A percentile compares a stretch with the other conserved stretches of the same genome.
Conservation (phyloP, 2,113 vertebrate genomes). For the Atherinomorus stipes region DNA sequence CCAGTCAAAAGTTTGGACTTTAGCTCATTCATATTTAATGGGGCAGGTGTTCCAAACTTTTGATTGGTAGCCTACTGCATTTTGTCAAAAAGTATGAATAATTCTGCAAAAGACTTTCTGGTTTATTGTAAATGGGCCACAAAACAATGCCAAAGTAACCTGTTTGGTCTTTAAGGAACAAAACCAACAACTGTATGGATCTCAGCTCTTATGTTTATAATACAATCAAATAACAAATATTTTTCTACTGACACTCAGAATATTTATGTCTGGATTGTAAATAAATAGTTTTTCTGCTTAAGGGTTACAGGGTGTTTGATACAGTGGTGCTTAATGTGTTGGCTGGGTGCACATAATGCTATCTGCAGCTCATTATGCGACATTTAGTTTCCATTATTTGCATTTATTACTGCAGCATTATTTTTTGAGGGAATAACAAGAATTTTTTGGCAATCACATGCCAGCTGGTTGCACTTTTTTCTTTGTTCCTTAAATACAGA, state of each 20-base stretch:
- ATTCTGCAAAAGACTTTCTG: conserved; percentile 4
- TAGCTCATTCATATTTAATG: no score
- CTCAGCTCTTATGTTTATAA: conserved; percentile 68
- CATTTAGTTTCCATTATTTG: background rate
- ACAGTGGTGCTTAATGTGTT: no score
- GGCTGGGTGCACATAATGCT: background rate
- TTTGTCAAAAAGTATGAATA: background rate
- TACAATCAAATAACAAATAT: conserved; percentile 46
- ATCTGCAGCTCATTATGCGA: background rate
- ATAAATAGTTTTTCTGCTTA: no score
- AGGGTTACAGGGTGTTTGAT: no score
- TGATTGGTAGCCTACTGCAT: background rate
- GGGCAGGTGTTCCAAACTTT: background rate
- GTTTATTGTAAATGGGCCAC: conserved; percentile 47
- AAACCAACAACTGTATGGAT: conserved; percentile 18
- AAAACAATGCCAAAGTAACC: conserved; percentile 36
- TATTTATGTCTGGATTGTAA: background rate
- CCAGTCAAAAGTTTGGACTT: no score
- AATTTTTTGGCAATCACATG: background rate
- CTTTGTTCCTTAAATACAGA: conserved; percentile 1
- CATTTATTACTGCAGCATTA: background rate
- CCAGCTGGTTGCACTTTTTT: background rate
- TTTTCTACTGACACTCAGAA: background rate
- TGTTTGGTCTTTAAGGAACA: conserved; percentile 65
- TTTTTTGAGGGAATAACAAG: background rate